These are phyloP conservation scores for Drosophila nr. perissopoda DNA, from an alignment of 2,888 invertebrate species.

Conservation along the genomic window DNA sequence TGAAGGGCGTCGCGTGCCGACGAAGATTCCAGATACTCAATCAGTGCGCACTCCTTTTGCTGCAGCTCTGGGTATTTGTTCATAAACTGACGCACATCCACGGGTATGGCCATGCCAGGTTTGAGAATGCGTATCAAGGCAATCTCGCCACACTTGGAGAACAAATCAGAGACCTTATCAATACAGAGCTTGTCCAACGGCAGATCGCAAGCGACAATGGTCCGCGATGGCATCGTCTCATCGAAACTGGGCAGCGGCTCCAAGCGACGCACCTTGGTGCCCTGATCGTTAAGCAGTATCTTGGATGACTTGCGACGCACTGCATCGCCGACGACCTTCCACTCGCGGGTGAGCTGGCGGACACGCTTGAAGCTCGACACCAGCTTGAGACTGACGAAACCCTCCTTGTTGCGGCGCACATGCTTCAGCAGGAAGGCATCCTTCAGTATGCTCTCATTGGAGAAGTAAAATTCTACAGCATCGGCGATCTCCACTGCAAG, in stretches of 20 bases:
- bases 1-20: conserved; percentile 93
- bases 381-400: conserved; percentile 96
- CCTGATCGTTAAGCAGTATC: conserved; percentile 95
- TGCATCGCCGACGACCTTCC: conserved; percentile 95
- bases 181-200: conserved; percentile 94
- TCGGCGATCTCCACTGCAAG: conserved; percentile 91
- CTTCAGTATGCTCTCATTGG: conserved; percentile 96
- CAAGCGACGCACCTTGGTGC: conserved; percentile 94
- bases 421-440: conserved; percentile 98
- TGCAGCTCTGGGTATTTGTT: conserved; percentile 95
- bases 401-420: conserved; percentile 97
- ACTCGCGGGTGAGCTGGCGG: conserved; percentile 96
- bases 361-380: conserved; percentile 98
- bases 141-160: conserved; percentile 95
- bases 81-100: conserved; percentile 95
- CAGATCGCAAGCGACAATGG: conserved; percentile 94
- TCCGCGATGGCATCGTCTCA: conserved; percentile 96
- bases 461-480: conserved; percentile 98
- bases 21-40: conserved; percentile 95
- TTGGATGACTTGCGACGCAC: conserved; percentile 90
- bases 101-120: conserved; percentile 95
- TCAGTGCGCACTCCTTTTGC: conserved; percentile 93
- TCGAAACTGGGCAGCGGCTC: conserved; percentile 95
- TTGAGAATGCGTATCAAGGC: conserved; percentile 94
- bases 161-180: conserved; percentile 95